Percentiles rank a stretch among this genome's conserved stretches.
Conservation (phyloP, 2,113 vertebrate species). For the Sula dactylatra region DNA sequence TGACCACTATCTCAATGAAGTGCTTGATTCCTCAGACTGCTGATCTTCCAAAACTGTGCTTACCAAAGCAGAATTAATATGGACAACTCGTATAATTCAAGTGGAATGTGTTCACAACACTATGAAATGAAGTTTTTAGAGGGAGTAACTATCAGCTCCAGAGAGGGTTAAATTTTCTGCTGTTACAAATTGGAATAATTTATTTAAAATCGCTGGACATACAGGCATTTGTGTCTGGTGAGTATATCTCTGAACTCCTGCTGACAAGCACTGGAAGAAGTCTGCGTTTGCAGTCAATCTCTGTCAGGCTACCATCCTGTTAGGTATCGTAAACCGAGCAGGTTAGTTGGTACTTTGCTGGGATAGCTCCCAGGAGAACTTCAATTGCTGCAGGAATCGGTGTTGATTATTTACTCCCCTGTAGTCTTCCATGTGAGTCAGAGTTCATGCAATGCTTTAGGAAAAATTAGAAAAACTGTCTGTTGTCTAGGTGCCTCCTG, state of each 20-base stretch:
- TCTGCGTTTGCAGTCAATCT: not conserved
- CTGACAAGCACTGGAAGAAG: not conserved
- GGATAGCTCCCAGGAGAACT: not conserved
- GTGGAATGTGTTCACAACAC: not conserved
- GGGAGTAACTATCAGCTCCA: not conserved
- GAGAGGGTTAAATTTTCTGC: not conserved
- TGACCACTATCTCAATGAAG: accelerated
- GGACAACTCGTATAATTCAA: not conserved
- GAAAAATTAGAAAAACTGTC: not conserved
- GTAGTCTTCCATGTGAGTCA: not conserved
- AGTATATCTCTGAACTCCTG: not conserved
- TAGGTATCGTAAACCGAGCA: not conserved
- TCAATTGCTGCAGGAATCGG: not conserved
- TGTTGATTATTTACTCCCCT: not conserved
- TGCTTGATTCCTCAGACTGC: not conserved
- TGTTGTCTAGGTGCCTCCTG: not conserved
- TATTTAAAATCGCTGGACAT: not conserved
- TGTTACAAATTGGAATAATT: not conserved
- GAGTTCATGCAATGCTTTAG: not conserved
- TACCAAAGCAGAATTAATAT: not conserved
- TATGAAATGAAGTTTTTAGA: not conserved
- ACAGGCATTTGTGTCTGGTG: not conserved
- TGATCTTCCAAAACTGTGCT: not conserved
- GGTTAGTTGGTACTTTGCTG: not conserved
- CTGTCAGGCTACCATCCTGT: not conserved